Conservation (phyloP, 92 coral and sea anemone species). For the Siderastrea radians region DNA sequence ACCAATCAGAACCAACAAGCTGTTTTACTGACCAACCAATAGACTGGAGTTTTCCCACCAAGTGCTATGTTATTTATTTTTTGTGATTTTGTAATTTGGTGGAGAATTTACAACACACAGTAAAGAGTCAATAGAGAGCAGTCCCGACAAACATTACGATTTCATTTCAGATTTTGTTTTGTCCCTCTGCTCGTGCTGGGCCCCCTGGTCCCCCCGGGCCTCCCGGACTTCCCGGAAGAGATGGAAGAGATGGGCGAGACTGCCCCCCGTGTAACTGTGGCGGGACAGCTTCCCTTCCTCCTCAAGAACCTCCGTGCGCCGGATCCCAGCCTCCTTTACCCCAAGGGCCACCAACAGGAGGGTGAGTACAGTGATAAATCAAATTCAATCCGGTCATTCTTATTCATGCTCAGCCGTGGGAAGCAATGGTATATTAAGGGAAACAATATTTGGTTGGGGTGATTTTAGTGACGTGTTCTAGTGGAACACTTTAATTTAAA, state of each 20-base stretch:
- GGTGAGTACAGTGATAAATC: conserved; percentile 31
- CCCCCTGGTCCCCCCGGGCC: conserved; percentile 86
- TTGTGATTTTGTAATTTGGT: too few relatives aligned
- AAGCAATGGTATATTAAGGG: too few relatives aligned
- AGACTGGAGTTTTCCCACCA: too few relatives aligned
- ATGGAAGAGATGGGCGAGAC: conserved; percentile 89
- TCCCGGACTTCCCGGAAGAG: conserved; percentile 92
- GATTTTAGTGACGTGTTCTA: too few relatives aligned
- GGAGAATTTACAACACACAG: too few relatives aligned
- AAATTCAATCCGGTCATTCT: not conserved
- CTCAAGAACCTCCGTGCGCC: conserved; percentile 35
- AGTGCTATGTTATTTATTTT: too few relatives aligned
- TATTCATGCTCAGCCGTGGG: not conserved
- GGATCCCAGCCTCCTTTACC: conserved; percentile 34
- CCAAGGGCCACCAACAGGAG: conserved; percentile 45
- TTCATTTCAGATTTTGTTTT: conserved; percentile 36
- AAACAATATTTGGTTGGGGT: too few relatives aligned
- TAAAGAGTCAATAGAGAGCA: not conserved
- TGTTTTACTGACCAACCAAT: too few relatives aligned
- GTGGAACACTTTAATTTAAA: too few relatives aligned
- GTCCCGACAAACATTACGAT: not conserved
- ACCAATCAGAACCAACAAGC: too few relatives aligned
- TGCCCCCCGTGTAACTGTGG: conserved; percentile 82
- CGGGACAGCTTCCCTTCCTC: conserved; percentile 50
- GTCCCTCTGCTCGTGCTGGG: conserved; percentile 90